phyloP scores from a whole-genome alignment of 30 jellyfish, hydroid and myxozoan genomes.

The Sanderia malayensis region DNA sequence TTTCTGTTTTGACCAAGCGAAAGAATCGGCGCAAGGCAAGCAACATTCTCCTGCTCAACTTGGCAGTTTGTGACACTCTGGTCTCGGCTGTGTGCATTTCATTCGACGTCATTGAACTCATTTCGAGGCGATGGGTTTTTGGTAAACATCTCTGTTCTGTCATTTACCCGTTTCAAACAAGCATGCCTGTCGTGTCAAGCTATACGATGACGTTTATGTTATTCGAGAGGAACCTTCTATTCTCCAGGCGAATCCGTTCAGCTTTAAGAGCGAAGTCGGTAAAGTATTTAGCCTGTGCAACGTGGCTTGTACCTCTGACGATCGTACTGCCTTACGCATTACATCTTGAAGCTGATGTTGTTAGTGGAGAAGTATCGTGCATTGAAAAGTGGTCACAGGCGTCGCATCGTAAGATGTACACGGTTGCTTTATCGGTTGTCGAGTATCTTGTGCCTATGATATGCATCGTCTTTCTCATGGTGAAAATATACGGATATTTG shows the following conservation, averaged over 20 bases:
- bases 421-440: constrained; percentile 45
- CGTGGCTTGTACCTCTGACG: constrained; percentile 53
- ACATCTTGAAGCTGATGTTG: constrained; percentile 13
- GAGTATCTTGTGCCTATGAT: constrained; percentile 53
- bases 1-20: constrained; percentile 22
- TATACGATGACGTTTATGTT: constrained; percentile 66
- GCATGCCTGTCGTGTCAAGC: constrained; percentile 65
- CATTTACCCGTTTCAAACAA: constrained; percentile 67
- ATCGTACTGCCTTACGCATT: constrained; percentile 65
- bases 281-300: constrained; percentile 6
- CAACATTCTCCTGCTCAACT: constrained; percentile 53
- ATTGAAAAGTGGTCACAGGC: constrained; percentile 29
- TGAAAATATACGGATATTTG: constrained; percentile 25
- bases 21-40: constrained; percentile 65
- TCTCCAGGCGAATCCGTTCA: constrained; percentile 41
- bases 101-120: constrained; percentile 32
- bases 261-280: constrained; percentile 34
- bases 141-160: constrained; percentile 48
- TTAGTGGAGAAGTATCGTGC: constrained; percentile 4
- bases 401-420: constrained; percentile 25
- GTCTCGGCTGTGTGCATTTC: constrained; percentile 58
- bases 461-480: constrained; percentile 16
- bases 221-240: constrained; percentile 59
- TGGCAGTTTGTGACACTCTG: constrained; percentile 63
- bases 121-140: constrained; percentile 27